Base-by-base conservation (phyloP, 2,888 invertebrate genomes). In the Limnephilus auricula region DNA sequence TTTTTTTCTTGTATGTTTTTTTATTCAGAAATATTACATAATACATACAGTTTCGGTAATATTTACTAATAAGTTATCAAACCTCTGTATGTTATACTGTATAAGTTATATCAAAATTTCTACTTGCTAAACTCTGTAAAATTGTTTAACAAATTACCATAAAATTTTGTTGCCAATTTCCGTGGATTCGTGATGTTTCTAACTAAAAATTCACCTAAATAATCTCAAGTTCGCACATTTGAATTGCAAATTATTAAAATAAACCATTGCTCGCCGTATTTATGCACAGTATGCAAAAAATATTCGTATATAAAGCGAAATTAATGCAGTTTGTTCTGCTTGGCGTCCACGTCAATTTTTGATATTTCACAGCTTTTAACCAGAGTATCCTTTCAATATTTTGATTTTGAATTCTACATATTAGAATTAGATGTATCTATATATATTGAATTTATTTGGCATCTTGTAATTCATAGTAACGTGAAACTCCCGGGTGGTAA, bases 171-270 rank as follows among this genome's bases (percentile, higher is more conserved):
- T 65, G 0, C 25, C 65, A n/a, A n/a, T 65, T 65, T n/a, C 65
- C n/a, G 65, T n/a, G 18, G 50, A 5, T 18, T 65, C 18, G 6
- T 25, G 25, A 18, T 65, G 18, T 65, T 65, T 45, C 5, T 65
- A 65, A 18, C 50, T 65, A 4, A 25, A 50, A 50, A 50, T 50
- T 18, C 50, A 15, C 50, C 84, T 1, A 34, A 37, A 85, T 2
- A 85, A 45, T 85, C 37, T 50, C 45, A 15, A 65, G 5, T 34
- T 65, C 78, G 32, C 2, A 30, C 34, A 88, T 88, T 88, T 78
- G 87, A 88, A 88, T 88, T 79, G 87, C 87, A 88, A 88, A 88
- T 88, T 30, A n/a, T n/a, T n/a, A 78, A 78, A 65, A 79, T 34
- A 88, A 87, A 78, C 87, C 34, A 88, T 78, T 78, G 78, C 34